These are phyloP conservation scores for Xiphorhynchus erythropygius DNA, from an alignment of 2,797 vertebrate genomes.

Conservation along the genomic window DNA sequence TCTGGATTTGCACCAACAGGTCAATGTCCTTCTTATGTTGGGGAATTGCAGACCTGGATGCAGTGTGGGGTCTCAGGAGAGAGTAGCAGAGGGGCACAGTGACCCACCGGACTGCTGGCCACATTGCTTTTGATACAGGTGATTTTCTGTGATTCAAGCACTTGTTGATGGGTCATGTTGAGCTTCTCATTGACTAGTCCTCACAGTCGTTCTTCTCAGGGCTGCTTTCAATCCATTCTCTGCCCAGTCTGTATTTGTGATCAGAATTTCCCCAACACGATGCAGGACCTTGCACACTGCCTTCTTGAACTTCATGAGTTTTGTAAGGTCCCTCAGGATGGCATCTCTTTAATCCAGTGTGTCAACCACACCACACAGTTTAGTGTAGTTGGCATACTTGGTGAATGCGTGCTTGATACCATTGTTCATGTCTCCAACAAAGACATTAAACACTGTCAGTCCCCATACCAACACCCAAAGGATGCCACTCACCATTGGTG, in stretches of 20 bases:
- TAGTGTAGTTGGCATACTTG: background rate
- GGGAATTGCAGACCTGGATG: background rate
- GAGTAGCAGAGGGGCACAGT: background rate
- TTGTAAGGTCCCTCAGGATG: background rate
- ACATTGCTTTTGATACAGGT: background rate
- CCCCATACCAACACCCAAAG: background rate
- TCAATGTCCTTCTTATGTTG: background rate
- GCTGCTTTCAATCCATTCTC: background rate
- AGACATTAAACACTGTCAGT: background rate
- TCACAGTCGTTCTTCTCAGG: background rate
- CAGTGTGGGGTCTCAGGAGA: background rate
- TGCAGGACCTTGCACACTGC: background rate
- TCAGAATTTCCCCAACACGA: background rate
- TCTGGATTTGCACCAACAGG: background rate
- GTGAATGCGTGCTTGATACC: rapidly evolving
- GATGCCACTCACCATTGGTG: background rate
- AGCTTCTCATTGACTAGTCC: background rate
- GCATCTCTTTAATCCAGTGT: background rate
- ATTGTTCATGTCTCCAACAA: background rate
- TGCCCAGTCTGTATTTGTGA: background rate
- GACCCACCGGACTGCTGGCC: background rate
- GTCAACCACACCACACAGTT: background rate
- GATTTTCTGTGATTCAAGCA: background rate
- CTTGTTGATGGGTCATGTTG: background rate
- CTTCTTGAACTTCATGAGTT: background rate